Percentiles rank a stretch among this genome's conserved stretches.
Conservation (phyloP, 2,797 vertebrate species). For the Chaunax sp. region DNA sequence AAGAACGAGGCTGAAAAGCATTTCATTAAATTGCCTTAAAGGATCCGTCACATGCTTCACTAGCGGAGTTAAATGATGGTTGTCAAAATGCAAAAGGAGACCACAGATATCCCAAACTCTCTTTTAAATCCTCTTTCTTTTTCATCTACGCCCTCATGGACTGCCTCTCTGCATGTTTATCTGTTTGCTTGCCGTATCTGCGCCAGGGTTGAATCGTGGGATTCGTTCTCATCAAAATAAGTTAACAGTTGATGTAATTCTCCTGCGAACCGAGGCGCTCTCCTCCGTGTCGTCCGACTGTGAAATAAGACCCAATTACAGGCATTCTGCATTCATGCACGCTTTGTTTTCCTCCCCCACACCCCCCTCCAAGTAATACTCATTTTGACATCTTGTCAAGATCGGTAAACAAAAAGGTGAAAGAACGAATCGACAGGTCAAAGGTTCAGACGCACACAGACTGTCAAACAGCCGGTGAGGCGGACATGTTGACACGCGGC, state of each 20-base stretch:
- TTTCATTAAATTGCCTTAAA: neutral
- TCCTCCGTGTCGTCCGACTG: conserved; percentile 41
- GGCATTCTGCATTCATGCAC: conserved; percentile 53
- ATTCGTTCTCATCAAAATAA: conserved; percentile 34
- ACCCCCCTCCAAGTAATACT: conserved; percentile 21
- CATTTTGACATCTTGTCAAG: conserved; percentile 58
- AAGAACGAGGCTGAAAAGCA: too few species aligned
- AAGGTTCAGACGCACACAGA: conserved; percentile 31
- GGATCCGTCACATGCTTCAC: neutral
- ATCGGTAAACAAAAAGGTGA: conserved; percentile 63
- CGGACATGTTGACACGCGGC: neutral
- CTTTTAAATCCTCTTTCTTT: neutral
- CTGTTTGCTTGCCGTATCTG: neutral
- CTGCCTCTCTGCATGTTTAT: conserved; percentile 25
- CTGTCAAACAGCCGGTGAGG: conserved; percentile 26
- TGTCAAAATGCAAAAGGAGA: neutral
- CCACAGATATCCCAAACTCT: neutral
- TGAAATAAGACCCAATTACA: conserved; percentile 70
- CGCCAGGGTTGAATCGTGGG: conserved; percentile 25
- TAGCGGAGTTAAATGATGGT: neutral
- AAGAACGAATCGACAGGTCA: conserved; percentile 53
- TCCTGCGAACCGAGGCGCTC: conserved; percentile 49
- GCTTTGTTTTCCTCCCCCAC: conserved; percentile 32
- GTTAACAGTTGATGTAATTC: conserved; percentile 44
- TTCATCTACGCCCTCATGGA: neutral